Evolutionary conservation across 1,140 invertebrate genomes (phyloP).

Genomic region (Lordiphosa mommai): DNA sequence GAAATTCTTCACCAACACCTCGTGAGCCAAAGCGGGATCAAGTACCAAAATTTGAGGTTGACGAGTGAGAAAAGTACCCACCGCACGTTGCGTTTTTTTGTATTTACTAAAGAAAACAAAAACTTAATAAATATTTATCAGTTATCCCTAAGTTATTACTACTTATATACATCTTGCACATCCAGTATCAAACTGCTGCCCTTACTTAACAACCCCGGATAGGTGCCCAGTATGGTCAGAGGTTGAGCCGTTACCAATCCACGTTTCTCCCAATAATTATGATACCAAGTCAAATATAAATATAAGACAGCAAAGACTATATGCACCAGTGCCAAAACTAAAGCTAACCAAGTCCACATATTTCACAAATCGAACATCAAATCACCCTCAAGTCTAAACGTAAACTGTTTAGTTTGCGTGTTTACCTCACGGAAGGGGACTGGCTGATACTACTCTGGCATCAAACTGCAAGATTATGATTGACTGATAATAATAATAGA

Average conservation of each 20-base stretch:
- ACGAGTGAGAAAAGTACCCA: slow-evolving; percentile 79
- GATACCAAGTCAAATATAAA: slow-evolving; percentile 76
- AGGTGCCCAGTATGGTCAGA: slow-evolving; percentile 64
- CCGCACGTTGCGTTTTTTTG: slow-evolving; percentile 45
- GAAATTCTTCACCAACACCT: slow-evolving; percentile 81
- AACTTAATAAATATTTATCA: neutral
- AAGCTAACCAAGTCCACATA: neutral
- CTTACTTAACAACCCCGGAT: slow-evolving; percentile 79
- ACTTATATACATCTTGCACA: slow-evolving; percentile 61
- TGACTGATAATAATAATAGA: no score
- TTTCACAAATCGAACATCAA: no score
- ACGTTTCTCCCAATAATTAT: slow-evolving; percentile 68
- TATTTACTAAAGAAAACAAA: slow-evolving; percentile 53
- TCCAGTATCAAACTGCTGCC: slow-evolving; percentile 57
- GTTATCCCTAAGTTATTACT: neutral
- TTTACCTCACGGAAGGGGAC: no score
- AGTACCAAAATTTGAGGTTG: slow-evolving; percentile 80
- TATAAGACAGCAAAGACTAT: slow-evolving; percentile 53
- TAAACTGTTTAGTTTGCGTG: no score
- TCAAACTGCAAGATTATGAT: no score
- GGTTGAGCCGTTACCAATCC: slow-evolving; percentile 72
- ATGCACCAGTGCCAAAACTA: slow-evolving; percentile 20
- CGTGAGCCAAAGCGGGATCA: slow-evolving; percentile 81
- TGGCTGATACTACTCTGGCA: no score
- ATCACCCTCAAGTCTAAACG: no score